Evolutionary conservation across 1,140 invertebrate genomes (phyloP).

Genomic region (Phymastichus coffea): DNA sequence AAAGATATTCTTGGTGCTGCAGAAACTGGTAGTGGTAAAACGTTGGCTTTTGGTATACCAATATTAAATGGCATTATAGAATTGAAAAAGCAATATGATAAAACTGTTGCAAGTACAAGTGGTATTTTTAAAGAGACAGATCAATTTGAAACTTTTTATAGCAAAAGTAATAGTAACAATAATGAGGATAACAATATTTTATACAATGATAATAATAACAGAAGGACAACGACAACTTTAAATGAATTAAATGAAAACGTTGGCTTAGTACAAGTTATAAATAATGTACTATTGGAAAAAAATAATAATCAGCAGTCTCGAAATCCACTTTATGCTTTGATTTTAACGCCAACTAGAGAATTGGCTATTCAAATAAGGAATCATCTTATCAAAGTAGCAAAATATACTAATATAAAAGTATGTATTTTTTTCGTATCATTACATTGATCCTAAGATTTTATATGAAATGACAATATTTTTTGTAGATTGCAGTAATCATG

Average conservation of each 20-base stretch:
- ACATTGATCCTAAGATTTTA: not conserved
- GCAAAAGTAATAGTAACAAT: slow-evolving; percentile 43
- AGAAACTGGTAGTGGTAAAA: slow-evolving; percentile 98
- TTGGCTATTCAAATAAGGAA: slow-evolving; percentile 91
- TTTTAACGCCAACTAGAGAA: slow-evolving; percentile 94
- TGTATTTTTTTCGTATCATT: not conserved
- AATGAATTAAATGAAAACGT: slow-evolving; percentile 33
- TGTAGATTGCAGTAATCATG: slow-evolving; percentile 73
- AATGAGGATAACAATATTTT: slow-evolving; percentile 44
- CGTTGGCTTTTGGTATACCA: slow-evolving; percentile 94
- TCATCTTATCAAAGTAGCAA: slow-evolving; percentile 78
- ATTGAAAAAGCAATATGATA: slow-evolving; percentile 58
- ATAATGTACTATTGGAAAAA: slow-evolving; percentile 55
- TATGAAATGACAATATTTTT: not conserved
- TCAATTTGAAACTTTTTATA: slow-evolving; percentile 40
- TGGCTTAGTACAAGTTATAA: slow-evolving; percentile 65
- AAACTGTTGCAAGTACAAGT: slow-evolving; percentile 40
- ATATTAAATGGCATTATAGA: slow-evolving; percentile 82
- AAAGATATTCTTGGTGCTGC: slow-evolving; percentile 93
- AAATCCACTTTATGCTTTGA: slow-evolving; percentile 74
- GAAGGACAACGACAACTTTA: slow-evolving; percentile 18
- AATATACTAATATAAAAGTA: slow-evolving; percentile 75
- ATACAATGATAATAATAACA: slow-evolving; percentile 35
- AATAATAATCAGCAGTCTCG: slow-evolving; percentile 32
- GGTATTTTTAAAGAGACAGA: slow-evolving; percentile 49